Evolutionary conservation across 2,113 vertebrate genomes (phyloP), one percentile per base, ranked within the genome.

Genomic region (Gorilla gorilla): DNA sequence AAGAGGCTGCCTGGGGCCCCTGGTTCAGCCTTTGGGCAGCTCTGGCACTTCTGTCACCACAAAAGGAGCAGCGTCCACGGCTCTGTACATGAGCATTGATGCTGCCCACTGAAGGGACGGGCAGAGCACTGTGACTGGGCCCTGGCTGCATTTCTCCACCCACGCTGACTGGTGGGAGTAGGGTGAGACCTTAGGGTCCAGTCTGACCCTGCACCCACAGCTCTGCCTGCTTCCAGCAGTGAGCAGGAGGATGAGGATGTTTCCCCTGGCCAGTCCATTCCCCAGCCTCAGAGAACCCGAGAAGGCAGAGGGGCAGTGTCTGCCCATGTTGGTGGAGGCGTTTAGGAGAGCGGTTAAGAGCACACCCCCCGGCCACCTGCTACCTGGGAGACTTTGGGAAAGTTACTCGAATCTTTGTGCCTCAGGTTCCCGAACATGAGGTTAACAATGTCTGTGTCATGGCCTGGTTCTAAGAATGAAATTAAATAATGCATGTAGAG

Each of bases 51-150:
- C 75, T 32, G 72, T 48, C 8, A 45, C 50, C 68, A 76, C 45
- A 14, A 40, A 43, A 64, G 98, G 98, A 97, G 98, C 95, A 91
- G 97, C 94, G 97, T 98, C 98, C 97, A 98, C 40, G 52, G 73
- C 81, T 91, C 40, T 35, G 50, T 20, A 14, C 8, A 8, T 30
- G 78, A 50, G 95, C 52, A 55, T 7, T 55, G 52, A 43, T 20
- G 92, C 90, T 90, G 94, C 94, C 87, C 95, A 86, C 96, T 96
- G 95, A 88, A 84, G 80, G 97, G 95, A 97, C 97, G 95, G 95
- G 96, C 89, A 86, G 87, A 75, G 92, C 52, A 72, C 84, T 93
- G 97, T 96, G 94, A 97, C 85, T 57, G 79, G 95, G 95, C n/a
- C n/a, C 70, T 25, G 94, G 88, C 92, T 93, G 85, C 48, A 30